Conservation (phyloP, 1,140 invertebrate species). For the Magallana gigas region DNA sequence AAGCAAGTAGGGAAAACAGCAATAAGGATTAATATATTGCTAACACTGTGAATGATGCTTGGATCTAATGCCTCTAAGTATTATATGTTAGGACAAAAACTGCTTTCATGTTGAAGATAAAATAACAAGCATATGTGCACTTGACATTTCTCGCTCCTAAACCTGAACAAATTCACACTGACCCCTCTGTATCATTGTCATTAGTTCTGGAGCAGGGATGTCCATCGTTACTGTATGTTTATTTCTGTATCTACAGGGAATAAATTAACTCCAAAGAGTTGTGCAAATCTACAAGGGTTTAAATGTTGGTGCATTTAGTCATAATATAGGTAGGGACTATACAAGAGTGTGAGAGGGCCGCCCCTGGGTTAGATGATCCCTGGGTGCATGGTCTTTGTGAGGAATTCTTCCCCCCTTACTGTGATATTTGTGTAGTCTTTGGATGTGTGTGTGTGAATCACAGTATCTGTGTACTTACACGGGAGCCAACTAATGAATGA, state of each 20-base stretch:
- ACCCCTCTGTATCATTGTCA: constrained; percentile 1
- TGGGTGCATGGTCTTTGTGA: not conserved
- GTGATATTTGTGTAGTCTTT: constrained; percentile 15
- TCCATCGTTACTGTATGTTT: not conserved
- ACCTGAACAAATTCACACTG: constrained; percentile 22
- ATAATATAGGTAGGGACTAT: constrained; percentile 7
- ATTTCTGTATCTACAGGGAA: constrained; percentile 18
- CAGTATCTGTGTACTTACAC: not conserved
- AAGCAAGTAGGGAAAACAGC: not conserved
- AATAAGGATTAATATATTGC: not conserved
- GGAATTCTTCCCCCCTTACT: not conserved
- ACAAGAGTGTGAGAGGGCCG: not conserved
- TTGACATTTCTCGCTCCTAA: not conserved
- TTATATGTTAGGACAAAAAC: constrained; percentile 34
- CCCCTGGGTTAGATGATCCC: too few species aligned
- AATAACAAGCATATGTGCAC: constrained; percentile 3
- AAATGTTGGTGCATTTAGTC: constrained; percentile 30
- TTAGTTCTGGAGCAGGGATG: constrained; percentile 26
- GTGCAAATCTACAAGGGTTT: constrained; percentile 35
- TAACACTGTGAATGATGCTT: not conserved
- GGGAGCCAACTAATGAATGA: not conserved
- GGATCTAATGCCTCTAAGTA: constrained; percentile 5
- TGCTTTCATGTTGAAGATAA: constrained; percentile 24
- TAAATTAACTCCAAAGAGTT: constrained; percentile 8
- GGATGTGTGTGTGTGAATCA: constrained; percentile 13